Percentiles rank a stretch among this genome's conserved stretches.
These are phyloP conservation scores for Melanerpes formicivorus DNA, from an alignment of 2,113 vertebrate genomes.

Conservation along the genomic window DNA sequence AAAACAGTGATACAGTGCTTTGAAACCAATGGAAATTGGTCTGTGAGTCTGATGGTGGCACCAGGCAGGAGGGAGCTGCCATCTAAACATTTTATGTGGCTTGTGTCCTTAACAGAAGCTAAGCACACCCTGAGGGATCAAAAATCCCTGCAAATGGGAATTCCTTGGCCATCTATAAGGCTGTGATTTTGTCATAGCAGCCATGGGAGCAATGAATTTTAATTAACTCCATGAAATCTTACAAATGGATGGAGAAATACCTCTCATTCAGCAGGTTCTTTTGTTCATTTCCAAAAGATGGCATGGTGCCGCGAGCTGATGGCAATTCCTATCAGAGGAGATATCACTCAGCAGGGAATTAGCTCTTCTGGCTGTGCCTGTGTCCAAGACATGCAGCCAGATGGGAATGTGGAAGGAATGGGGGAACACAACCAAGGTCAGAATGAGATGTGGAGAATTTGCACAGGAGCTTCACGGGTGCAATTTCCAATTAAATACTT, in stretches of 20 bases:
- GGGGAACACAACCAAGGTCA: background rate
- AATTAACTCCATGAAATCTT: conserved; percentile 50
- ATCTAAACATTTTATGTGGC: background rate
- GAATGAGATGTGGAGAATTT: background rate
- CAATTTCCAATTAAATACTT: background rate
- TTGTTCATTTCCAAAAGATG: background rate
- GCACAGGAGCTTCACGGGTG: background rate
- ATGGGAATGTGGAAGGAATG: background rate
- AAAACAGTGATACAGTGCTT: background rate
- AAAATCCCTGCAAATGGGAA: conserved; percentile 52
- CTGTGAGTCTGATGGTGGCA: background rate
- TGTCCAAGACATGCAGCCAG: background rate
- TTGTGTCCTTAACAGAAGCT: conserved; percentile 35
- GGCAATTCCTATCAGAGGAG: conserved; percentile 21
- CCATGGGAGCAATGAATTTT: background rate
- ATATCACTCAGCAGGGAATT: conserved; percentile 33
- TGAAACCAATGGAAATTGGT: background rate
- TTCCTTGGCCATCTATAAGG: conserved; percentile 21
- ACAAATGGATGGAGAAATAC: conserved; percentile 51
- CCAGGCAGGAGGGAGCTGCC: background rate
- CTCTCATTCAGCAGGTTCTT: background rate
- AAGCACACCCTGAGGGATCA: background rate
- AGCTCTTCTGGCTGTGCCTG: background rate
- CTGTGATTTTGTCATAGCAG: conserved; percentile 35
- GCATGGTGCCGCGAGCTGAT: background rate